Base-by-base conservation (phyloP, 2,113 vertebrate species). In the Grammomys dolichurus region DNA sequence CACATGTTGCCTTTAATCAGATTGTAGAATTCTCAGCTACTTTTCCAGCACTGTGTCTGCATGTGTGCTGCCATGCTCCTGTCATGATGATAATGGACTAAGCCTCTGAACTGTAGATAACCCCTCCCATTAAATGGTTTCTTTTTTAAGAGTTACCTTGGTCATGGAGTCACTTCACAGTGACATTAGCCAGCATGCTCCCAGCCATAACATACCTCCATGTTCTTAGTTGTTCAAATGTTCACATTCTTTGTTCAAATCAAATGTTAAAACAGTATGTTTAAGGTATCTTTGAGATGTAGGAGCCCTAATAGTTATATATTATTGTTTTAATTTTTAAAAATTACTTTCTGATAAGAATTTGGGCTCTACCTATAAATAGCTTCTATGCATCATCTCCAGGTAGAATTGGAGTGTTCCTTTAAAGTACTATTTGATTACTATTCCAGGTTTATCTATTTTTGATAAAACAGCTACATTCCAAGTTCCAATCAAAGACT, bases 301-400 rank as follows among this genome's bases (percentile, higher is more conserved):
- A 91, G 51, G 43, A 70, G 46, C 9, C 54, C 43, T 7, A 8
- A 5, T 51, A 72, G 4, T 72, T 86, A 7, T 36, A 33, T 67
- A 31, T 67, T 87, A 76, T n/a, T 78, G 1, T 92, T 92, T 88
- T 88, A 82, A 72, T 89, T 86, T 86, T 51, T n/a, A 46, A 73
- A 90, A 70, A 36, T 51, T 48, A 26, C 48, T 60, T 89, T 92
- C 60, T 94, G 65, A 86, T 86, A 22, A 89, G 92, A 54, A 87
- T 12, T 70, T 60, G 51, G 51, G 40, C 20, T 36, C 69, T 76
- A 10, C 9, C 46, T 81, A 0, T 75, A 63, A 60, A 20, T 69
- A 6, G 54, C 78, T 69, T 24, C 5, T 40, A 16, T 75, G 8
- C 7, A 51, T 82, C 58, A 11, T 88, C 36, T 70, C 56, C 69